These are phyloP conservation scores for Pterocles orientalis DNA, from an alignment of 2,113 vertebrate genomes.

Conservation along the genomic window DNA sequence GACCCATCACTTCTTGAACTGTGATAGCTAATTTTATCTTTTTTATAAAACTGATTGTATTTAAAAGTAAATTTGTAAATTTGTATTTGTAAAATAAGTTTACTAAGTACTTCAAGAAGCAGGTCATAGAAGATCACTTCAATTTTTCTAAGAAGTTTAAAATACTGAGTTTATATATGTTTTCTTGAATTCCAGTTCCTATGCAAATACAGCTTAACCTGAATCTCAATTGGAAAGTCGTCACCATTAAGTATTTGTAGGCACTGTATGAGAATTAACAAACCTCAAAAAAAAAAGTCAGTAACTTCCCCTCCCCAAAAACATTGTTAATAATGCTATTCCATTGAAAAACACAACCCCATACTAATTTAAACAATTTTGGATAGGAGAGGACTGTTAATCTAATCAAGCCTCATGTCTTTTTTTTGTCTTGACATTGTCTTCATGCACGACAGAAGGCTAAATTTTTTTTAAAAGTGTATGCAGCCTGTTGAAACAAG, in stretches of 20 bases:
- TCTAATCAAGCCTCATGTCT: background rate
- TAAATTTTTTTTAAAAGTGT: background rate
- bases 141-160: background rate
- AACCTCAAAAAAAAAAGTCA: background rate
- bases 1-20: background rate
- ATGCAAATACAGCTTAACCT: background rate
- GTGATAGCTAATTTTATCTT: background rate
- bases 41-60: background rate
- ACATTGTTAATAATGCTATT: background rate
- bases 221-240: background rate
- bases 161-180: background rate
- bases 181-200: background rate
- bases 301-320: background rate
- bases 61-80: too few species aligned
- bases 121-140: background rate
- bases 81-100: background rate
- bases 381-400: background rate
- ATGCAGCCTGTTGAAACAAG: background rate
- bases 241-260: background rate
- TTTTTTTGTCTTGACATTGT: background rate
- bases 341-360: background rate
- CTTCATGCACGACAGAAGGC: background rate
- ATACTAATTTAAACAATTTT: background rate
- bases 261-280: background rate
- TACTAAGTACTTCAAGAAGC: background rate